Conservation (phyloP, 2,113 vertebrate genomes). For the Ictalurus punctatus region DNA sequence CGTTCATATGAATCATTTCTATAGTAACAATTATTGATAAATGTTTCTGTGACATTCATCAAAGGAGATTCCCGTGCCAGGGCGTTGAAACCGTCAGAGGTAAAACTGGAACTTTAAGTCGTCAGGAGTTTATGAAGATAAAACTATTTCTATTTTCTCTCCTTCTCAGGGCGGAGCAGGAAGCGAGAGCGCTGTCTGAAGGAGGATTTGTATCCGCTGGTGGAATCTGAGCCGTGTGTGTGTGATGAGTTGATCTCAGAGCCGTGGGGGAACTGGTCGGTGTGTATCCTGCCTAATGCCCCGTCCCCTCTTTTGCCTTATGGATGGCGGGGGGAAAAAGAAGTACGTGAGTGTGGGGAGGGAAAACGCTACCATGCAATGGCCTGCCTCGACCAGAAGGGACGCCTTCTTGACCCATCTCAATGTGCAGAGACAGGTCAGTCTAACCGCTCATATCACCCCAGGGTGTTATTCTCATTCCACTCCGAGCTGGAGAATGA, state of each 20-base stretch:
- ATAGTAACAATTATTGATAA: background rate
- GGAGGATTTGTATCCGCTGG: constrained; percentile 77
- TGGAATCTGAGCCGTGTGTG: constrained; percentile 82
- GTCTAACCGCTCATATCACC: background rate
- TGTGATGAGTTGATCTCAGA: constrained; percentile 80
- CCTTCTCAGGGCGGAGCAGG: constrained; percentile 86
- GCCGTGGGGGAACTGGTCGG: constrained; percentile 91
- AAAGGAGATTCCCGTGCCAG: background rate
- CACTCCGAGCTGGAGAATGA: no score
- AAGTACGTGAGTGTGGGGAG: constrained; percentile 78
- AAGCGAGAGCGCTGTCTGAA: constrained; percentile 89
- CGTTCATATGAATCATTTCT: background rate
- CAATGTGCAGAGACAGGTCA: constrained; percentile 85
- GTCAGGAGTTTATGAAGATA: no score
- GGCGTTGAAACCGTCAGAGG: background rate
- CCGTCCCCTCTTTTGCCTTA: constrained; percentile 51
- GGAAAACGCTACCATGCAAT: constrained; percentile 81
- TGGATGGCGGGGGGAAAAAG: constrained; percentile 62
- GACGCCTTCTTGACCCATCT: constrained; percentile 76
- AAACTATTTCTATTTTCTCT: background rate
- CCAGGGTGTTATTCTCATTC: no score
- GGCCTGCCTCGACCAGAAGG: constrained; percentile 79
- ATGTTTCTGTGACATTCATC: background rate
- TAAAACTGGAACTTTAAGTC: background rate
- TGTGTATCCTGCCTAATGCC: constrained; percentile 78